Evolutionary conservation across 2,888 invertebrate genomes (phyloP).

Genomic region (Saturnia japonica): DNA sequence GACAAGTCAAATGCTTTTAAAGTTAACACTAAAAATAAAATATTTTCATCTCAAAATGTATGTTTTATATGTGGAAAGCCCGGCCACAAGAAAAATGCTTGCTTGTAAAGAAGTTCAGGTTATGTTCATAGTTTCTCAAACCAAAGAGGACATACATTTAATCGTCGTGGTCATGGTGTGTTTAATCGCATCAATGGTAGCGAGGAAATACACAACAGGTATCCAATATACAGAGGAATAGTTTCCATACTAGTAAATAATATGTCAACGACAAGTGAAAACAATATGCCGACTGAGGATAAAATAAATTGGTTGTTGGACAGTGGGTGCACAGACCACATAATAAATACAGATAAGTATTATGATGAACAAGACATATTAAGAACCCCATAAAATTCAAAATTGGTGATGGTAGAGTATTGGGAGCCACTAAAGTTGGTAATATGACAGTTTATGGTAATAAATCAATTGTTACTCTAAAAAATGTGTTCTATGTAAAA

Average conservation of each 20-base stretch:
- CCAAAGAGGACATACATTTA: background rate
- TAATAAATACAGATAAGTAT: conserved; percentile 27
- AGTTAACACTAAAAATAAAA: background rate
- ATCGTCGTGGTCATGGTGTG: background rate
- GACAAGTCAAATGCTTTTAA: background rate
- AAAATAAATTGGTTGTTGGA: conserved; percentile 26
- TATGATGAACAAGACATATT: conserved; percentile 21
- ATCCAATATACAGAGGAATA: background rate
- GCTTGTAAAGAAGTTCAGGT: background rate
- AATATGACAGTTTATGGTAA: conserved; percentile 23
- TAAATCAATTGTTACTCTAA: conserved; percentile 18
- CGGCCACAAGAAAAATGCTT: conserved; percentile 5
- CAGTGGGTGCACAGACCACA: conserved; percentile 30
- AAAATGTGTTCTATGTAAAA: conserved; percentile 26
- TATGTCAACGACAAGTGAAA: background rate
- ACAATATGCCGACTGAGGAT: background rate
- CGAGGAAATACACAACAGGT: conserved; percentile 4
- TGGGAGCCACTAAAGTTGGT: conserved; percentile 27
- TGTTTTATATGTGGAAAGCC: conserved; percentile 16
- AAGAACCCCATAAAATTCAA: conserved; percentile 24
- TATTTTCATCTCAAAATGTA: background rate
- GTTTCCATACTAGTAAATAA: conserved; percentile 1
- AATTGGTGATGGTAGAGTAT: conserved; percentile 28
- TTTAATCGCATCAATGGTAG: background rate
- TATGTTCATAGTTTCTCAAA: background rate